phyloP scores from a whole-genome alignment of 2,113 vertebrate genomes.

The Strix uralensis region DNA sequence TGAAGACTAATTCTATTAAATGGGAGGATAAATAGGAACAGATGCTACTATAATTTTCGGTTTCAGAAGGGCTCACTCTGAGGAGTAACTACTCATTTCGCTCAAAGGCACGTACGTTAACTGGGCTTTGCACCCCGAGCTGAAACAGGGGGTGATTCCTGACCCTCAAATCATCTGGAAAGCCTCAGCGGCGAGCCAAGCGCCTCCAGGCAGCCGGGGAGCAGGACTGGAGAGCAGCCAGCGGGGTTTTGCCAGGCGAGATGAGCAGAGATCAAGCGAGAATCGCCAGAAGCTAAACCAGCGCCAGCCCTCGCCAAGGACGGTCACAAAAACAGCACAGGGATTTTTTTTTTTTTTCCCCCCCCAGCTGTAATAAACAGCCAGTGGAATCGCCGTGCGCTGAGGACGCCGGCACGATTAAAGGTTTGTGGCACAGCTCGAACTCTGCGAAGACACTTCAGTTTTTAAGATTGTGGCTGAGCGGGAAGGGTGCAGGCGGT shows the following conservation, averaged over 20 bases:
- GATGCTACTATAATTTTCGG: rapidly evolving
- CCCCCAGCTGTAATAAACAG: not conserved
- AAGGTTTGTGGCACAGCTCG: too few species aligned
- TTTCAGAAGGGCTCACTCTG: not conserved
- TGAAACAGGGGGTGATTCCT: too few species aligned
- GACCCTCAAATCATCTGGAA: too few species aligned
- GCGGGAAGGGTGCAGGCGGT: not conserved
- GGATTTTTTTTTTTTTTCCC: too few species aligned
- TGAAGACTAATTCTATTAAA: not conserved
- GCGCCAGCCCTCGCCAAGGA: not conserved
- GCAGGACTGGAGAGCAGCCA: not conserved
- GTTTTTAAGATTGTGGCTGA: not conserved
- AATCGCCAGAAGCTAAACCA: not conserved
- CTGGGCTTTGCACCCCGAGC: too few species aligned
- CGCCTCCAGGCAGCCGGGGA: not conserved
- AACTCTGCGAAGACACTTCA: rapidly evolving
- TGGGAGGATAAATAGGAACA: not conserved
- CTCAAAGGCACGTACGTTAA: rapidly evolving
- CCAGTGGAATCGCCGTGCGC: not conserved
- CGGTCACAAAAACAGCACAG: not conserved
- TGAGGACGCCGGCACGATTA: too few species aligned
- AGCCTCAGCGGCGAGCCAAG: not conserved
- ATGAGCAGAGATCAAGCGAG: not conserved
- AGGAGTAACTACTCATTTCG: rapidly evolving
- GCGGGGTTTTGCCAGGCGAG: too few species aligned